Percentiles rank a stretch among this genome's conserved stretches.
phyloP scores from a whole-genome alignment of 2,113 vertebrate species.

The Chelonoidis abingdonii region DNA sequence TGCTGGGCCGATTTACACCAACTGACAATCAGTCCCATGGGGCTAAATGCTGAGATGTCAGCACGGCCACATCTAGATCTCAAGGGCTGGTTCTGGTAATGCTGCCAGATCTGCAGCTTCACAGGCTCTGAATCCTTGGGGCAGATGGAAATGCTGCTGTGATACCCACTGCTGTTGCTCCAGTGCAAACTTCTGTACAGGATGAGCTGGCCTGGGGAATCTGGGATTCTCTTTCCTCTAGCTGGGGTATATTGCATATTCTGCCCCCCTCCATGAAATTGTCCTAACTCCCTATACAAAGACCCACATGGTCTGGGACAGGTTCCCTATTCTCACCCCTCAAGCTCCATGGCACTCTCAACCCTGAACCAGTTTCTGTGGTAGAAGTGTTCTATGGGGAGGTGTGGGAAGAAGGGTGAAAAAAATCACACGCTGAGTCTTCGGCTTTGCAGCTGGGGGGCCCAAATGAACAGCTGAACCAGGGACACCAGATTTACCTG shows the following conservation, averaged over 20 bases:
- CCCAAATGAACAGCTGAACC: not conserved
- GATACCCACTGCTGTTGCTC: not conserved
- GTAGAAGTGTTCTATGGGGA: not conserved
- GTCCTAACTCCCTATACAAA: not conserved
- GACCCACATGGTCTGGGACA: not conserved
- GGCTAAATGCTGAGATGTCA: not conserved
- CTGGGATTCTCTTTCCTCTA: not conserved
- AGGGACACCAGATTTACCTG: not conserved
- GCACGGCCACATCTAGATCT: not conserved
- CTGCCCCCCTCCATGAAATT: not conserved
- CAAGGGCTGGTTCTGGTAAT: not conserved
- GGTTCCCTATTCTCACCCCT: not conserved
- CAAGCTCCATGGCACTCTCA: not conserved
- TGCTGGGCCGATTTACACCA: rapidly evolving
- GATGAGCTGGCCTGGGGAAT: not conserved
- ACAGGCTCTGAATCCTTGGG: not conserved
- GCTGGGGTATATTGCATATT: not conserved
- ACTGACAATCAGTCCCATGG: not conserved
- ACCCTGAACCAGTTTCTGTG: not conserved
- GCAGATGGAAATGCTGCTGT: not conserved
- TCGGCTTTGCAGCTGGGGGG: not conserved
- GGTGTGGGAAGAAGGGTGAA: not conserved
- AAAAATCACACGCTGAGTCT: not conserved
- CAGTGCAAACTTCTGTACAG: not conserved
- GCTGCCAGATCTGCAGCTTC: not conserved